These are phyloP conservation scores for Acanthosepion pharaonis DNA, from an alignment of 2,888 invertebrate genomes.

Conservation along the genomic window DNA sequence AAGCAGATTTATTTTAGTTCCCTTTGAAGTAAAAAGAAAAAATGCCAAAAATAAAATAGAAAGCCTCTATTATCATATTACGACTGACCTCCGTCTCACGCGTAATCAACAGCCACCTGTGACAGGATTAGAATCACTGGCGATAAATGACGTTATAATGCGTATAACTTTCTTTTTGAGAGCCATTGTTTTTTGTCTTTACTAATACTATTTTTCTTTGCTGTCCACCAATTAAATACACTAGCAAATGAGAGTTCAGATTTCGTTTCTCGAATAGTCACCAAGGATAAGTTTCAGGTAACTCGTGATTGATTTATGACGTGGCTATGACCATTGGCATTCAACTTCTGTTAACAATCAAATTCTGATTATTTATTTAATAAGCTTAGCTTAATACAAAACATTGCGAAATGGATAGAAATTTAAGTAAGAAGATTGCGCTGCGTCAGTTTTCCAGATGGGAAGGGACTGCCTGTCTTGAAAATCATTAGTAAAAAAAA, in stretches of 20 bases:
- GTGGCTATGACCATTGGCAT: neutral
- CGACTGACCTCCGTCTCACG: neutral
- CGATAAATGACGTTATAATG: neutral
- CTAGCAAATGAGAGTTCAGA: neutral
- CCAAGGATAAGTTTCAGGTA: neutral
- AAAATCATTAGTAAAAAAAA: no score
- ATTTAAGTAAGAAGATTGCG: no score
- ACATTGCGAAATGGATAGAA: no score
- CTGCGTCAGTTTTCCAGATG: no score
- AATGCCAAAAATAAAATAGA: neutral
- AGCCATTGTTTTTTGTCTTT: neutral
- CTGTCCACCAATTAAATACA: neutral
- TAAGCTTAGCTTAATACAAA: no score
- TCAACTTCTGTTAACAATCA: no score
- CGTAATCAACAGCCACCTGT: neutral
- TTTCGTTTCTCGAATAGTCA: neutral
- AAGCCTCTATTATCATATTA: neutral
- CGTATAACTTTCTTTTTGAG: neutral
- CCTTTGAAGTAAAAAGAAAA: neutral
- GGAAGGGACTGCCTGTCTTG: no score
- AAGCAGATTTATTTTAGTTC: neutral
- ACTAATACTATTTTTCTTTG: neutral
- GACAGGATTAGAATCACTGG: neutral
- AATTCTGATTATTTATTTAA: no score
- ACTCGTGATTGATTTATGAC: neutral